Percentiles rank a stretch among this genome's conserved stretches.
These are phyloP conservation scores for Podarcis lilfordi DNA, from an alignment of 2,797 vertebrate genomes.

Conservation along the genomic window DNA sequence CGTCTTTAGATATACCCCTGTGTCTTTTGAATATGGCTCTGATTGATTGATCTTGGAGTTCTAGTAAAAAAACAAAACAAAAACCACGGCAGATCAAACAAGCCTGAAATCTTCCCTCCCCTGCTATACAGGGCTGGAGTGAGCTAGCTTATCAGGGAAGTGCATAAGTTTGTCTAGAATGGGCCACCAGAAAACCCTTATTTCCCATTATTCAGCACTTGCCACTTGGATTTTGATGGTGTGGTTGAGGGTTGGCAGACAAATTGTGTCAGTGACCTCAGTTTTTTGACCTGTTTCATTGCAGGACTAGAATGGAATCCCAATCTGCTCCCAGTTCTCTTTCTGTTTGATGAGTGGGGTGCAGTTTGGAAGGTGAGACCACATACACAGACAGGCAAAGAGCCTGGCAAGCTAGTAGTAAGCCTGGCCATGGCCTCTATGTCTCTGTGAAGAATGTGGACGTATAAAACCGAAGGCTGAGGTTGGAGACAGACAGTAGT, in stretches of 20 bases:
- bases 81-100: too few relatives aligned
- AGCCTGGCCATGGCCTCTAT: background rate
- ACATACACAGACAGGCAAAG: background rate
- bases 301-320: background rate
- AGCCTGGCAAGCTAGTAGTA: background rate
- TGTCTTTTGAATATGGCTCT: too few relatives aligned
- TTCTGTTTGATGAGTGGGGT: background rate
- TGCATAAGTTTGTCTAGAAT: background rate
- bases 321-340: background rate
- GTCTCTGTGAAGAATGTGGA: background rate
- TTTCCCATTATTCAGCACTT: background rate
- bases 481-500: background rate
- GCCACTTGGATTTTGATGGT: background rate
- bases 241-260: background rate
- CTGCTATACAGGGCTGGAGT: too few relatives aligned
- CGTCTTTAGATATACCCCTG: too few relatives aligned
- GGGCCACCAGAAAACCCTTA: background rate
- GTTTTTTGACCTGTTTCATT: background rate
- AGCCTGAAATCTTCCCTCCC: too few relatives aligned
- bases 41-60: too few relatives aligned
- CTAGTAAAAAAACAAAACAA: too few relatives aligned
- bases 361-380: background rate
- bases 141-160: background rate
- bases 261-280: background rate
- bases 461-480: background rate